Evolutionary conservation across 2,888 invertebrate genomes (phyloP).

Genomic region (Micoletzkya japonica): DNA sequence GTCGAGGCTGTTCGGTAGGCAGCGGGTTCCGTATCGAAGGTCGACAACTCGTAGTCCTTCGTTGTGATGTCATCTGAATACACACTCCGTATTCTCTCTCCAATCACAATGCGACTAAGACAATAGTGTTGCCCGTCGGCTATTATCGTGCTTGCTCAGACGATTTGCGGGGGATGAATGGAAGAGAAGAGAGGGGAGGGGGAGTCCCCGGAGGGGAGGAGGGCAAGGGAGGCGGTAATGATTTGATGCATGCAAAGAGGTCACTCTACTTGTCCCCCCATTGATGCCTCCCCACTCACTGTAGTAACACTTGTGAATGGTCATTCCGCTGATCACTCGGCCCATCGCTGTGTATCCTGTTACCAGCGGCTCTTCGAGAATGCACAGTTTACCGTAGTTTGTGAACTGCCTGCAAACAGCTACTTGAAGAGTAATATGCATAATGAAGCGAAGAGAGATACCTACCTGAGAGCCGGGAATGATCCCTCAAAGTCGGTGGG

Average conservation of each 20-base stretch:
- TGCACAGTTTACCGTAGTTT: conserved; percentile 50
- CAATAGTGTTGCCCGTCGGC: not conserved
- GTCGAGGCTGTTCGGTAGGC: conserved; percentile 33
- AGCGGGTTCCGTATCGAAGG: conserved; percentile 38
- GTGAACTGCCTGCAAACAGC: conserved; percentile 34
- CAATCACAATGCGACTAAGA: not conserved
- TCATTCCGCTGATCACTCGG: conserved; percentile 41
- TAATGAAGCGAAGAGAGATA: not conserved
- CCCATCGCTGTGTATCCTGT: conserved; percentile 53
- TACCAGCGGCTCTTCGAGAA: conserved; percentile 52
- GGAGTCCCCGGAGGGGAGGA: not conserved
- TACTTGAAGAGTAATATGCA: not conserved
- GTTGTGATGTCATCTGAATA: conserved; percentile 43
- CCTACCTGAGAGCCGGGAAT: conserved; percentile 38
- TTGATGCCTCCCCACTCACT: conserved; percentile 31
- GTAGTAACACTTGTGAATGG: conserved; percentile 45
- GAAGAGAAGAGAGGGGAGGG: not conserved
- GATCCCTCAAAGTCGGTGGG: conserved; percentile 40
- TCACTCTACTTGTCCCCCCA: conserved; percentile 1
- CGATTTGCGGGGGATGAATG: not conserved
- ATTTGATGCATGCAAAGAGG: not conserved
- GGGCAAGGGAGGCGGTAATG: not conserved
- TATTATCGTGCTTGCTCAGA: not conserved
- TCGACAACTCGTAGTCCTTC: conserved; percentile 47
- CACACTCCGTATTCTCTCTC: too few relatives aligned